phyloP scores from a whole-genome alignment of 1,140 invertebrate species.

The Sipha flava region DNA sequence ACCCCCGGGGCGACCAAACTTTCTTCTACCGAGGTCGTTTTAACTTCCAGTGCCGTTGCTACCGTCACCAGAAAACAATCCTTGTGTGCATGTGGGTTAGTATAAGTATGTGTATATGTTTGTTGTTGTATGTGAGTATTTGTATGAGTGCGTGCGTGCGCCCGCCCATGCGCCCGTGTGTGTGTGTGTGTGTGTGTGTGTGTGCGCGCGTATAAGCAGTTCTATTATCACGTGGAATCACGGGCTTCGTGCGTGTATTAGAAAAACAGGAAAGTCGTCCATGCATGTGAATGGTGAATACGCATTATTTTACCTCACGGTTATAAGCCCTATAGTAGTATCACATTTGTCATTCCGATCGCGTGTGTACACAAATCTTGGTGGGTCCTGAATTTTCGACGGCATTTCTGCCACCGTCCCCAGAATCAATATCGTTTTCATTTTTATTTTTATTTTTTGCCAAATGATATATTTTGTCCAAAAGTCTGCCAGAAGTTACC shows the following conservation, averaged over 20 bases:
- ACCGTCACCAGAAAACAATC: slow-evolving; percentile 10
- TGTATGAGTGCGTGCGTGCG: not conserved
- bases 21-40: not conserved
- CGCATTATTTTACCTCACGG: not conserved
- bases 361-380: not conserved
- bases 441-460: not conserved
- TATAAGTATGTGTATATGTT: too few relatives aligned
- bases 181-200: not conserved
- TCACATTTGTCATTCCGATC: not conserved
- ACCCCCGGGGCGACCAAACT: slow-evolving; percentile 19
- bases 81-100: not conserved
- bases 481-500: slow-evolving; percentile 1
- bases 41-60: not conserved
- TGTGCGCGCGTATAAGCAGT: too few relatives aligned
- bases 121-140: not conserved
- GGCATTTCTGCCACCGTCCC: not conserved
- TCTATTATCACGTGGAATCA: not conserved
- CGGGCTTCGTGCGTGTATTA: not conserved
- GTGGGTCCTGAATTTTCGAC: not conserved
- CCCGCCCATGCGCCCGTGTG: too few relatives aligned
- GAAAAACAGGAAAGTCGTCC: not conserved
- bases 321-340: not conserved
- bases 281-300: not conserved
- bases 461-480: not conserved
- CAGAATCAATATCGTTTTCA: not conserved